Evolutionary conservation across 2,113 vertebrate genomes (phyloP).

Genomic region (Pseudopipra pipra): DNA sequence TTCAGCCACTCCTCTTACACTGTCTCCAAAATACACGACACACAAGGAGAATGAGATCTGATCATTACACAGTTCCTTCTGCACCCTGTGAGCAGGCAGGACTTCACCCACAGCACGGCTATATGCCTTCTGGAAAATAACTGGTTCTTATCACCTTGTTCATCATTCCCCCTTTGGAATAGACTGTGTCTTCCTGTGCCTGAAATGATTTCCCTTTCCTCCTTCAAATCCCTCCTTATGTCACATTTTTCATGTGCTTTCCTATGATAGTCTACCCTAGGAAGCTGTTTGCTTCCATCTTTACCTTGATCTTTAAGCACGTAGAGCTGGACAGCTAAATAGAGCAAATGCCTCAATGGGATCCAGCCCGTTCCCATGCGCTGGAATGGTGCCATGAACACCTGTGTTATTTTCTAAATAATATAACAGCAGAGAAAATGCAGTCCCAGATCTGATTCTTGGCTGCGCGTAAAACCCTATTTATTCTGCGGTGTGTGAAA

Average conservation of each 20-base stretch:
- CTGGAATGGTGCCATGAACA: not conserved
- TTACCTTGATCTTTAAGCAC: not conserved
- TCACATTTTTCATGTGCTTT: not conserved
- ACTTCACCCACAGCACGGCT: not conserved
- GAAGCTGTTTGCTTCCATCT: slow-evolving; percentile 14
- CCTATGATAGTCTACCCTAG: not conserved
- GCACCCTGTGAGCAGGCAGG: not conserved
- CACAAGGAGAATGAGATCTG: not conserved
- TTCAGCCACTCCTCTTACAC: not conserved
- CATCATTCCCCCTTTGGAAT: not conserved
- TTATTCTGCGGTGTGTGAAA: not conserved
- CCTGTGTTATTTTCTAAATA: slow-evolving; percentile 37
- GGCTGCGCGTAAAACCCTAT: not conserved
- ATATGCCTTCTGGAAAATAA: not conserved
- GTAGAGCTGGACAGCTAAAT: not conserved
- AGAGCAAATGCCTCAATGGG: slow-evolving; percentile 7
- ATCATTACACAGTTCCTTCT: not conserved
- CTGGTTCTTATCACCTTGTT: not conserved
- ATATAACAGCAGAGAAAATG: slow-evolving; percentile 20
- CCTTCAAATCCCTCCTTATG: not conserved
- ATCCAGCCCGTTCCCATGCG: not conserved
- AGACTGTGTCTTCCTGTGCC: not conserved
- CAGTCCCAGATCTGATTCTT: not conserved
- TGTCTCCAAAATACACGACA: not conserved
- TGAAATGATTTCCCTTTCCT: not conserved